Percentiles rank a stretch among this genome's conserved stretches.
phyloP scores from a whole-genome alignment of 2,113 vertebrate genomes.

The Malurus cyaneus region DNA sequence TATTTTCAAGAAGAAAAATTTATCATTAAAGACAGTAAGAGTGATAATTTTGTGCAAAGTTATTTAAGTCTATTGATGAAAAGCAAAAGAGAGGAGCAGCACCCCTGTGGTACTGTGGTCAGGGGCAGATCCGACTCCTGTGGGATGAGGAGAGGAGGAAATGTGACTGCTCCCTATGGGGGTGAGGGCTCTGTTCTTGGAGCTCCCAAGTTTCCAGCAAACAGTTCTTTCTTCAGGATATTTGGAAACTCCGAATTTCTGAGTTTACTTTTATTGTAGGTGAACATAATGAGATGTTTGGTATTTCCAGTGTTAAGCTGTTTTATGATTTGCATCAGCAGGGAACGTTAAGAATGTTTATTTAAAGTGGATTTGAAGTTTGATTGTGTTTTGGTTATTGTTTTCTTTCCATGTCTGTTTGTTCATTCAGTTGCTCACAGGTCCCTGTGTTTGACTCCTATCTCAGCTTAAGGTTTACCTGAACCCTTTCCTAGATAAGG shows the following conservation, averaged over 20 bases:
- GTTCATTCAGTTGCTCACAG: background rate
- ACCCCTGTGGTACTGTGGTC: background rate
- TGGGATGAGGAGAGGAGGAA: background rate
- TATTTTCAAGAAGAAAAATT: background rate
- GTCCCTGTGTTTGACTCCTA: background rate
- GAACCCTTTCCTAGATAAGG: background rate
- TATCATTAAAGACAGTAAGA: background rate
- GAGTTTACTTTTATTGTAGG: background rate
- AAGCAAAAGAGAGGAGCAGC: background rate
- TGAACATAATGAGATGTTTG: background rate
- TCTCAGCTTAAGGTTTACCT: background rate
- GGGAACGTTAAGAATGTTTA: background rate
- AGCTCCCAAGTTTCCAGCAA: background rate
- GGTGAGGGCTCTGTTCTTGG: background rate
- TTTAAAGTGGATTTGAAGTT: background rate
- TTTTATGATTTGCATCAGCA: background rate
- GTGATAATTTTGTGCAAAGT: background rate
- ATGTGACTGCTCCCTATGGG: fast-evolving
- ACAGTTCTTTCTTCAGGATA: background rate
- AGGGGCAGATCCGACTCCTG: background rate
- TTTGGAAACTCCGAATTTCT: background rate
- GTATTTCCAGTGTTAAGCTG: background rate
- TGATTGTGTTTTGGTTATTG: background rate
- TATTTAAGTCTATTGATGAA: background rate
- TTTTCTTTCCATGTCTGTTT: background rate